Conservation (phyloP, 2,797 vertebrate species). For the Natrix natrix region DNA sequence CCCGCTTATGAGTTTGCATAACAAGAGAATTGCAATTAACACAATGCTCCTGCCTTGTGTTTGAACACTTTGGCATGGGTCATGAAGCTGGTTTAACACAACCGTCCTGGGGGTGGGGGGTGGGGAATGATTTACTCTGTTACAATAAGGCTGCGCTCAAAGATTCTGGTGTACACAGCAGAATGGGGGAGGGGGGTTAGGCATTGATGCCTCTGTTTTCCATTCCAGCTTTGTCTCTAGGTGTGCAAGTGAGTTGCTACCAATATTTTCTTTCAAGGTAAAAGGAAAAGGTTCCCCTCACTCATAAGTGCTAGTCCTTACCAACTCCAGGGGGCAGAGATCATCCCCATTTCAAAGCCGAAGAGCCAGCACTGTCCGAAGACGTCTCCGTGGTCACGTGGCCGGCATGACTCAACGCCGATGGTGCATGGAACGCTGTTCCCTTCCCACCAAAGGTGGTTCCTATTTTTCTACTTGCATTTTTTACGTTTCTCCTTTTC, state of each 20-base stretch:
- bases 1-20: slow-evolving; percentile 57
- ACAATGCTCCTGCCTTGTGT: slow-evolving; percentile 36
- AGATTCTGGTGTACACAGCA: neutral
- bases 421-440: no score
- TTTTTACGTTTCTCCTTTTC: no score
- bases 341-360: no score
- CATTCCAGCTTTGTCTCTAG: neutral
- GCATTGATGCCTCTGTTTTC: neutral
- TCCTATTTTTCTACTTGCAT: no score
- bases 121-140: slow-evolving; percentile 26
- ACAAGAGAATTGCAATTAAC: slow-evolving; percentile 63
- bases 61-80: slow-evolving; percentile 43
- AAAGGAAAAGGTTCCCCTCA: no score
- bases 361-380: no score
- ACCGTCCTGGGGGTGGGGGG: neutral
- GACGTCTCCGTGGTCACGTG: no score
- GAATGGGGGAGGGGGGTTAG: neutral
- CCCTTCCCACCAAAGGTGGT: no score
- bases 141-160: slow-evolving; percentile 17
- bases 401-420: no score
- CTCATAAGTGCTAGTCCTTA: no score
- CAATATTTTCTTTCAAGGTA: no score
- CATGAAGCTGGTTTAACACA: slow-evolving; percentile 27
- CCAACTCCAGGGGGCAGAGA: no score
- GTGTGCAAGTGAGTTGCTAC: neutral